Percentiles rank a stretch among this genome's conserved stretches.
Evolutionary conservation across 2,888 invertebrate genomes (phyloP).

Genomic region (Pimpla rufipes): DNA sequence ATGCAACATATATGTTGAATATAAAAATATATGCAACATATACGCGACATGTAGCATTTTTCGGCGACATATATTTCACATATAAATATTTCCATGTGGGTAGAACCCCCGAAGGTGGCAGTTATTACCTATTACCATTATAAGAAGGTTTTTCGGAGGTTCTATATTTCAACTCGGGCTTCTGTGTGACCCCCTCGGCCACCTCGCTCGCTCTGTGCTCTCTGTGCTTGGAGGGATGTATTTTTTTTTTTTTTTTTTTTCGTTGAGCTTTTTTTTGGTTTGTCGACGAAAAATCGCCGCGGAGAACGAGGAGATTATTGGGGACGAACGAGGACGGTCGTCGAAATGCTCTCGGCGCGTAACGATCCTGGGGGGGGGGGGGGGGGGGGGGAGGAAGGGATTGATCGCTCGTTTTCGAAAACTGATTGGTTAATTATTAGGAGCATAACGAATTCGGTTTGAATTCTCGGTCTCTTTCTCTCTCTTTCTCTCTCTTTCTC

Average conservation of each 20-base stretch:
- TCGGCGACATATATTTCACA: too few species aligned
- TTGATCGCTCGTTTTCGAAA: conserved; percentile 50
- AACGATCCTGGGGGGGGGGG: conserved; percentile 7
- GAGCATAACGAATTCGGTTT: conserved; percentile 48
- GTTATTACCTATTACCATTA: too few species aligned
- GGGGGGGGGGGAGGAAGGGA: conserved; percentile 4
- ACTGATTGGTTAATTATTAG: conserved; percentile 56
- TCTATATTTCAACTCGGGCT: too few species aligned
- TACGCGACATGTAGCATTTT: too few species aligned
- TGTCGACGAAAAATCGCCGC: conserved; percentile 56
- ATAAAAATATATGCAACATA: too few species aligned
- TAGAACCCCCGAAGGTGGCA: too few species aligned
- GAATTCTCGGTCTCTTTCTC: conserved; percentile 9
- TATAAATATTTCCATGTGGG: too few species aligned
- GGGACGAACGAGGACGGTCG: conserved; percentile 42
- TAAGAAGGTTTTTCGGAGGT: too few species aligned
- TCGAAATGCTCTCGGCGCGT: conserved; percentile 11
- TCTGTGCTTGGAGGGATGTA: conserved; percentile 24
- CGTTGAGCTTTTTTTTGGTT: background rate
- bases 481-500: background rate
- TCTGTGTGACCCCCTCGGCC: too few species aligned
- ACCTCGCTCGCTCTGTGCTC: too few species aligned
- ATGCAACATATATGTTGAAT: too few species aligned
- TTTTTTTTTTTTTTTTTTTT: conserved; percentile 9
- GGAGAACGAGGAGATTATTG: conserved; percentile 57